Evolutionary conservation across 2,113 vertebrate species (phyloP).

Genomic region (Eclectus roratus): DNA sequence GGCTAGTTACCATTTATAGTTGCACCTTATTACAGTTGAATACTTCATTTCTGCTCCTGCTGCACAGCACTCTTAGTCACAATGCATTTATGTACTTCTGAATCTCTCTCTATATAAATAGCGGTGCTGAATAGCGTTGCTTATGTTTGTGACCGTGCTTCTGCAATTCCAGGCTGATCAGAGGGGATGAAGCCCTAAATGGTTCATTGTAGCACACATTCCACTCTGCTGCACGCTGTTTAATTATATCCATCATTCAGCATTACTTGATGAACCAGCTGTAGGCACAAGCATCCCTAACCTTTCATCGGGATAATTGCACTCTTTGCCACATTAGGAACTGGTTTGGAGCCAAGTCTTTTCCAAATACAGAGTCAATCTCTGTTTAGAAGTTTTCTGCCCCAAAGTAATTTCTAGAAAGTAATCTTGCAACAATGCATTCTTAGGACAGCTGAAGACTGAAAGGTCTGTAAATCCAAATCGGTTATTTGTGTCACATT

Average conservation of each 20-base stretch:
- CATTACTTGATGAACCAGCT: constrained; percentile 47
- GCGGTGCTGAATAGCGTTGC: neutral
- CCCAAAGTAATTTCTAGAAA: constrained; percentile 19
- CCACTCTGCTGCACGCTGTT: neutral
- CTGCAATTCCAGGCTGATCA: neutral
- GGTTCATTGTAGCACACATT: neutral
- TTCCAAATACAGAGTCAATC: constrained; percentile 51
- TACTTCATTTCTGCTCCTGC: neutral
- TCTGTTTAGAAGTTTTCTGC: constrained; percentile 56
- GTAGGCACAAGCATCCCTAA: constrained; percentile 42
- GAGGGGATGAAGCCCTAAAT: neutral
- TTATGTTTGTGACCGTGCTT: neutral
- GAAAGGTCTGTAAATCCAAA: constrained; percentile 1
- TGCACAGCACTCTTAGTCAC: neutral
- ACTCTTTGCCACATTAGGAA: constrained; percentile 13
- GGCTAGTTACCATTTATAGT: neutral
- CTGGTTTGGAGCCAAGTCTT: constrained; percentile 46
- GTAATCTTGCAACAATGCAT: neutral
- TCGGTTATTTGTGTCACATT: neutral
- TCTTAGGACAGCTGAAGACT: constrained; percentile 22
- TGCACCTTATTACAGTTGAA: neutral
- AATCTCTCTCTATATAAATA: fast-evolving
- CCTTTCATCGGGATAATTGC: constrained; percentile 42
- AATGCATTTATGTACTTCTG: neutral
- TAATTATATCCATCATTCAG: constrained; percentile 57